These are phyloP conservation scores for Rhagium mordax DNA, from an alignment of 2,888 invertebrate genomes.

Conservation along the genomic window DNA sequence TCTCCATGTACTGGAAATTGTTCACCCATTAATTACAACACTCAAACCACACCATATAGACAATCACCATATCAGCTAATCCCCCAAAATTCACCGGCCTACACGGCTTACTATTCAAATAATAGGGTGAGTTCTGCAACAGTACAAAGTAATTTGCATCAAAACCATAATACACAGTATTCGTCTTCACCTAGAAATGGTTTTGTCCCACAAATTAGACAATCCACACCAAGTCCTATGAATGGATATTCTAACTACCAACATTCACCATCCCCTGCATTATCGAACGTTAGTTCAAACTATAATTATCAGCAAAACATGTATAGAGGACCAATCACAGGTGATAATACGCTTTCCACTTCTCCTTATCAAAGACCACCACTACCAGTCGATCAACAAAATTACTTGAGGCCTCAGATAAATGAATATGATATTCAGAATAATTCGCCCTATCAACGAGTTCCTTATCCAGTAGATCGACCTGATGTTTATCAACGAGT, in stretches of 20 bases:
- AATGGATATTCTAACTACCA: constrained; percentile 57
- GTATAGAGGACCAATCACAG: constrained; percentile 37
- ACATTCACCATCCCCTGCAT: constrained; percentile 65
- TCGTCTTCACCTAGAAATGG: constrained; percentile 42
- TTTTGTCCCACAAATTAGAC: constrained; percentile 49
- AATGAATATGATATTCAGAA: constrained; percentile 47
- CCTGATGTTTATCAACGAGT: constrained; percentile 62
- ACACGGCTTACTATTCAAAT: constrained; percentile 47
- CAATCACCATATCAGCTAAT: constrained; percentile 63
- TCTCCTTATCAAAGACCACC: constrained; percentile 59
- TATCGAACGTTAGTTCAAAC: constrained; percentile 57
- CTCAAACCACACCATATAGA: constrained; percentile 48
- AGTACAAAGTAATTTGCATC: constrained; percentile 29
- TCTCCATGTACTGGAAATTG: constrained; percentile 38
- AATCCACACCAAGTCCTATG: constrained; percentile 56
- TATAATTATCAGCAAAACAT: constrained; percentile 55
- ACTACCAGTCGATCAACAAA: constrained; percentile 47
- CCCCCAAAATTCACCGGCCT: constrained; percentile 55
- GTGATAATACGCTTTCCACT: constrained; percentile 51
- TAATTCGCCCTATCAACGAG: constrained; percentile 58
- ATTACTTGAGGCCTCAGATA: constrained; percentile 27
- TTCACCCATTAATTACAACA: constrained; percentile 25
- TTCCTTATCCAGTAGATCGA: constrained; percentile 38
- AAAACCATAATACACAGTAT: constrained; percentile 41
- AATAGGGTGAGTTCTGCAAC: constrained; percentile 40